Evolutionary conservation across 1,140 invertebrate species (phyloP).

Genomic region (Camponotus vicinus): DNA sequence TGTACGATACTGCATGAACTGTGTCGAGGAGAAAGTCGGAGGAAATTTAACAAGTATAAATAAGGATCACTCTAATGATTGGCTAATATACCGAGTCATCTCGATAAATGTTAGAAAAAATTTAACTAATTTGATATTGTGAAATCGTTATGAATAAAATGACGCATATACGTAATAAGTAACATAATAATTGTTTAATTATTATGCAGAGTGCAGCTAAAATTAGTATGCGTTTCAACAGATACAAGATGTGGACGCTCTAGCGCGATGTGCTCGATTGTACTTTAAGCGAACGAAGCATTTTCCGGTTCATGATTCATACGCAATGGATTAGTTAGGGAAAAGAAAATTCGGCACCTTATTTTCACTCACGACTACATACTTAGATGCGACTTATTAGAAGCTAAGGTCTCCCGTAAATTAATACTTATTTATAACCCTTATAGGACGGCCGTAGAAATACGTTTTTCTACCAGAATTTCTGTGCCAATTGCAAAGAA

Average conservation of each 20-base stretch:
- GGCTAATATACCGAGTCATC: constrained; percentile 5
- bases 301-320: constrained; percentile 44
- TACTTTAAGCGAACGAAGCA: constrained; percentile 36
- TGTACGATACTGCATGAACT: no score
- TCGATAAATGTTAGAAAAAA: constrained; percentile 19
- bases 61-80: constrained; percentile 34
- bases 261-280: constrained; percentile 25
- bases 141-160: constrained; percentile 46
- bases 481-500: constrained; percentile 86
- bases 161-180: constrained; percentile 20
- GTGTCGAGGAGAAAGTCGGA: background rate
- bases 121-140: constrained; percentile 45
- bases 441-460: constrained; percentile 82
- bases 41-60: background rate
- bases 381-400: constrained; percentile 81
- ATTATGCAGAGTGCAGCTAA: constrained; percentile 17
- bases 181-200: constrained; percentile 28
- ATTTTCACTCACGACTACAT: constrained; percentile 80
- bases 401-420: constrained; percentile 80
- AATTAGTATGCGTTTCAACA: constrained; percentile 60
- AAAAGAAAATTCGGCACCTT: constrained; percentile 61
- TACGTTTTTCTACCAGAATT: constrained; percentile 85
- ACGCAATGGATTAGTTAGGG: constrained; percentile 60
- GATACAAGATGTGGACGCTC: constrained; percentile 40
- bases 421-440: constrained; percentile 85